Evolutionary conservation across 2,113 vertebrate genomes (phyloP).

Genomic region (Todiramphus chloris): DNA sequence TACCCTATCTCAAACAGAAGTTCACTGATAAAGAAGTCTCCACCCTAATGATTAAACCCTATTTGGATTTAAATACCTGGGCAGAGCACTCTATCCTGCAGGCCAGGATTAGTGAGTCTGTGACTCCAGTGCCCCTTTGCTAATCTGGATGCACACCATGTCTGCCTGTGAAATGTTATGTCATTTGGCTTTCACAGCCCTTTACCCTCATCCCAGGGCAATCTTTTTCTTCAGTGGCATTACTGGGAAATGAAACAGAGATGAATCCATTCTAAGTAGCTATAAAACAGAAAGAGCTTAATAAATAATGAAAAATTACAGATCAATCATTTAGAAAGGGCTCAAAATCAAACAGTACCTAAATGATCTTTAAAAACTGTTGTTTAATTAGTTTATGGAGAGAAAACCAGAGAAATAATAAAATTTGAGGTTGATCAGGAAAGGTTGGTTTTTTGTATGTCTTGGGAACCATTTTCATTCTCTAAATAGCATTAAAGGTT

Average conservation of each 20-base stretch:
- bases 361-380: background rate
- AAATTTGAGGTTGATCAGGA: background rate
- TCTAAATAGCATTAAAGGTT: background rate
- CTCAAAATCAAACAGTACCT: background rate
- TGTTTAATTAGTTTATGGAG: background rate
- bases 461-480: background rate
- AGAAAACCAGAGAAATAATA: background rate
- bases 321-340: background rate
- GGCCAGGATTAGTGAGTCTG: background rate
- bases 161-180: background rate
- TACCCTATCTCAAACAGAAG: conserved; percentile 47
- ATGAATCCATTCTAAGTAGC: background rate
- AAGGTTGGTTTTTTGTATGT: background rate
- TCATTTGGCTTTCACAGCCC: background rate
- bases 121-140: background rate
- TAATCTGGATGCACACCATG: conserved; percentile 10
- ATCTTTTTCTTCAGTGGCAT: background rate
- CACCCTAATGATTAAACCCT: conserved; percentile 61
- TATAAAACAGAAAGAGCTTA: background rate
- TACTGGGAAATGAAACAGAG: background rate
- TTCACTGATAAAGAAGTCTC: conserved; percentile 70
- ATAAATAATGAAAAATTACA: background rate
- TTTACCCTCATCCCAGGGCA: background rate
- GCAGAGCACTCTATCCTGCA: conserved; percentile 1
- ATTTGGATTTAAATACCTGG: conserved; percentile 45